Evolutionary conservation across 1,140 invertebrate genomes (phyloP).

Genomic region (Muscidifurax raptorellus): DNA sequence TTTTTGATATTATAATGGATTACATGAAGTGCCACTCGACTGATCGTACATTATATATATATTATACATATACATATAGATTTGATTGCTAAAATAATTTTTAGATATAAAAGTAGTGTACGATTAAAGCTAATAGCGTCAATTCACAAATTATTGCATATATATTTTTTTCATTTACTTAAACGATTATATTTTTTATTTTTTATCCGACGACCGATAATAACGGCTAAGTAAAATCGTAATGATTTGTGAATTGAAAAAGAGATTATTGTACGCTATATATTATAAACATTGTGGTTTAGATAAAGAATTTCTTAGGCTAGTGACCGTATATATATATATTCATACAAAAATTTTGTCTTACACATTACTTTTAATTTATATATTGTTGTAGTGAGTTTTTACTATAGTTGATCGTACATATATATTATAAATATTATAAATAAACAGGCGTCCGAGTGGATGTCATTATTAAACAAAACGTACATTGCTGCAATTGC

Average conservation of each 20-base stretch:
- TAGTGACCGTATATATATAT: constrained; percentile 41
- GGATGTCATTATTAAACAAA: constrained; percentile 53
- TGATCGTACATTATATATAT: constrained; percentile 19
- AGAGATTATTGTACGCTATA: constrained; percentile 3
- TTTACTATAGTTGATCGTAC: constrained; percentile 60
- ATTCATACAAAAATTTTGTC: constrained; percentile 47
- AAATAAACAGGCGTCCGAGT: background rate
- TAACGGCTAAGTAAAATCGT: background rate
- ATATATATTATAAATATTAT: constrained; percentile 42
- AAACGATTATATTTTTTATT: background rate
- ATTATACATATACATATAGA: constrained; percentile 4
- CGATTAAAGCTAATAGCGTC: background rate
- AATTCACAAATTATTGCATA: constrained; percentile 35
- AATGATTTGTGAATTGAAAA: constrained; percentile 29
- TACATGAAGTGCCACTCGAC: constrained; percentile 21
- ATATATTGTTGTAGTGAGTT: constrained; percentile 53
- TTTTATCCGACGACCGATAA: background rate
- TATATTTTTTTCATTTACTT: too few species aligned
- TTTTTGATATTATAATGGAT: constrained; percentile 13
- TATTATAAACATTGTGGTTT: constrained; percentile 13
- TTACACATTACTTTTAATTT: constrained; percentile 55
- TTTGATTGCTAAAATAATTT: constrained; percentile 36
- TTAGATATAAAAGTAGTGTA: constrained; percentile 43
- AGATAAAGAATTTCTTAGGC: constrained; percentile 39
- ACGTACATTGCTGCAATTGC: constrained; percentile 59